Evolutionary conservation across 2,888 invertebrate species (phyloP).

Genomic region (Cyaniris semiargus): DNA sequence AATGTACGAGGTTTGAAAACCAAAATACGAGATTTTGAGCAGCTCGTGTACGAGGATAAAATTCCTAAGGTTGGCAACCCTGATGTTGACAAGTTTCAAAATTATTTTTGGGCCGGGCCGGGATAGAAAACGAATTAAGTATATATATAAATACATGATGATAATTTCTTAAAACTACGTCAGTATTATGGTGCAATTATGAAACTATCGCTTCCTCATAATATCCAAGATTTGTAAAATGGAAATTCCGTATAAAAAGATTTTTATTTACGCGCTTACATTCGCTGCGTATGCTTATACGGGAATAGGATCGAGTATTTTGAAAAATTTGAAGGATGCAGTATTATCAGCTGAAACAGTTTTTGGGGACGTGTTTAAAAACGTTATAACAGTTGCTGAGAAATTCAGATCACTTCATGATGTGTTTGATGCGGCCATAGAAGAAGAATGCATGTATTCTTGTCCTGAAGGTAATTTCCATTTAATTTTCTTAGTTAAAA

Average conservation of each 20-base stretch:
- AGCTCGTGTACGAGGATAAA: no score
- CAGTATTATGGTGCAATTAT: constrained; percentile 35
- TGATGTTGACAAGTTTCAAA: no score
- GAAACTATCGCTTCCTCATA: not conserved
- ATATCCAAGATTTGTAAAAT: constrained; percentile 59
- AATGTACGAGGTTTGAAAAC: no score
- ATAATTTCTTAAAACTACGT: constrained; percentile 36
- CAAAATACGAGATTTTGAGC: no score
- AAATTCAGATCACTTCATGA: constrained; percentile 89
- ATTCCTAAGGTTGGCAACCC: no score
- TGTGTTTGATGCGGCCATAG: constrained; percentile 91
- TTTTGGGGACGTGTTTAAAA: constrained; percentile 88
- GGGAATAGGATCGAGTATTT: constrained; percentile 88
- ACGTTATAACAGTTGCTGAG: constrained; percentile 86
- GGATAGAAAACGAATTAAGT: not conserved
- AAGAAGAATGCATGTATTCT: constrained; percentile 88
- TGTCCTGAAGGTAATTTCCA: constrained; percentile 84
- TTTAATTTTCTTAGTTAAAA: no score
- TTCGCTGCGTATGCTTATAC: constrained; percentile 90
- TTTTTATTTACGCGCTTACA: constrained; percentile 86
- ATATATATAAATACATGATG: not conserved
- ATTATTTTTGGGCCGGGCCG: not conserved
- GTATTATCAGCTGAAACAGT: constrained; percentile 89
- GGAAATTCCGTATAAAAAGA: constrained; percentile 88
- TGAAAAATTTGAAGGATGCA: constrained; percentile 88